phyloP scores from a whole-genome alignment of 1,140 invertebrate species.

The Homalodisca vitripennis region DNA sequence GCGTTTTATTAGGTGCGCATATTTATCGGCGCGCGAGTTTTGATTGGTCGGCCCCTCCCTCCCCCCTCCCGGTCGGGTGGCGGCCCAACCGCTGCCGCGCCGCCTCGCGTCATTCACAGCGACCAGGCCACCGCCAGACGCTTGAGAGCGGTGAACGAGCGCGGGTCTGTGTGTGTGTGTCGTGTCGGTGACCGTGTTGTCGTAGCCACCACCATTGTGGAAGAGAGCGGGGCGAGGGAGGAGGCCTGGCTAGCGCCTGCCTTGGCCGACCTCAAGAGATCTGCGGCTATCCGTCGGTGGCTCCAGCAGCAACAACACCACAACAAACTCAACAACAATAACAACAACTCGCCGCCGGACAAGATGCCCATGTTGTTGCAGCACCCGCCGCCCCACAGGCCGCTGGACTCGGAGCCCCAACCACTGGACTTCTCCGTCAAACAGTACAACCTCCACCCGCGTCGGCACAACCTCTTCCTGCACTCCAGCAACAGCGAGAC shows the following conservation, averaged over 20 bases:
- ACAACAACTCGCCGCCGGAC: constrained; percentile 36
- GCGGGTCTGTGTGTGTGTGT: not conserved
- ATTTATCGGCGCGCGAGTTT: constrained; percentile 38
- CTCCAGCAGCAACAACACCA: constrained; percentile 36
- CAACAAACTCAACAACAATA: constrained; percentile 38
- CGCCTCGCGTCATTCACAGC: not conserved
- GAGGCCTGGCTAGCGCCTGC: constrained; percentile 35
- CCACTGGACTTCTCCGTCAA: constrained; percentile 41
- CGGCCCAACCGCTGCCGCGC: not conserved
- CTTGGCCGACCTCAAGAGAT: constrained; percentile 38
- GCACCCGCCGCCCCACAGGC: constrained; percentile 22
- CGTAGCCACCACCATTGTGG: constrained; percentile 31
- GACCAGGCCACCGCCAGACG: not conserved
- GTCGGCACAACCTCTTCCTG: constrained; percentile 31
- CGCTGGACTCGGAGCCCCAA: constrained; percentile 37
- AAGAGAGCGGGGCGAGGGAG: constrained; percentile 25
- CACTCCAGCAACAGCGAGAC: constrained; percentile 40
- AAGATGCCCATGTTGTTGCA: constrained; percentile 38
- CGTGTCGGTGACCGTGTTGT: constrained; percentile 7
- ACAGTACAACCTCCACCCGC: constrained; percentile 30
- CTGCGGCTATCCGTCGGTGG: constrained; percentile 36
- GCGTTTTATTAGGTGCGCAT: constrained; percentile 41
- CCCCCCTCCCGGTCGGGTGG: constrained; percentile 15
- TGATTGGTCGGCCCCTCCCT: constrained; percentile 36
- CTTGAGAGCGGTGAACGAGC: too few relatives aligned